A percentile compares a stretch with the other conserved stretches of the same genome.
Conservation (phyloP, 2,113 vertebrate species). For the Petroica traversi region DNA sequence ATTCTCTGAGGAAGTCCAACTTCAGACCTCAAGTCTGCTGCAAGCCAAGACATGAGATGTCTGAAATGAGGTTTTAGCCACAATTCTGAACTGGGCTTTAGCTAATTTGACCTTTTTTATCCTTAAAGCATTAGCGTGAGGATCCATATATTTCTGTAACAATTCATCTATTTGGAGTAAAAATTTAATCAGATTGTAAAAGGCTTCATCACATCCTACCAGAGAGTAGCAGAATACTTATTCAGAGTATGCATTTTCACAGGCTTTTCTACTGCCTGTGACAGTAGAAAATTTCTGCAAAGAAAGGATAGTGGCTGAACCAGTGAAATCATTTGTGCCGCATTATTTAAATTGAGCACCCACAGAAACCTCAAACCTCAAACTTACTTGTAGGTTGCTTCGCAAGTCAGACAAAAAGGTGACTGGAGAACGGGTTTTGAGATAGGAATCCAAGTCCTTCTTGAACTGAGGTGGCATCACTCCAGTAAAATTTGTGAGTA, state of each 20-base stretch:
- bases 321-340: background rate
- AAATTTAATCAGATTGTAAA: background rate
- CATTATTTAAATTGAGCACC: background rate
- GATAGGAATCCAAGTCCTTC: constrained; percentile 98
- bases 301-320: background rate
- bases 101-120: background rate
- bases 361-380: background rate
- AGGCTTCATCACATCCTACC: background rate
- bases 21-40: background rate
- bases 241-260: background rate
- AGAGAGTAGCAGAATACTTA: background rate
- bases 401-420: constrained; percentile 97
- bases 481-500: constrained; percentile 98
- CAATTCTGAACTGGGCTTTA: background rate
- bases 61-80: background rate
- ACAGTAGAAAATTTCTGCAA: background rate
- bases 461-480: constrained; percentile 99
- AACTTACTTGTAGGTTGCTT: constrained; percentile 92
- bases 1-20: background rate
- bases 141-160: background rate
- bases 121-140: background rate
- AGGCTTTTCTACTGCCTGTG: background rate
- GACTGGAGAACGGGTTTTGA: constrained; percentile 97
- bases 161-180: background rate
- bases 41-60: background rate